Conservation (phyloP, 2,888 invertebrate species). For the Tetrapedia diversipes region DNA sequence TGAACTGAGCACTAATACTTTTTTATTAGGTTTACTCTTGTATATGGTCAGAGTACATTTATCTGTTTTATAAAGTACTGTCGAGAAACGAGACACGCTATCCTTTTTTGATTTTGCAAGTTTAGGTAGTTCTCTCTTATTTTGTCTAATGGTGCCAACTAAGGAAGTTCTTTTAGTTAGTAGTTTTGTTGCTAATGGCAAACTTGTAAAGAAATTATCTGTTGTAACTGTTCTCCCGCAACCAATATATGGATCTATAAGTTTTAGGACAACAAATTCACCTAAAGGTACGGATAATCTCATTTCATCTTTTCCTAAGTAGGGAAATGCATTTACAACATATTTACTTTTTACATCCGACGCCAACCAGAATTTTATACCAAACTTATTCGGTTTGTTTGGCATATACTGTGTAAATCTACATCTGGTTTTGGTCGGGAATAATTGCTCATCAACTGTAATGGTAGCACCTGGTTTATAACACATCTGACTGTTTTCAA, state of each 20-base stretch:
- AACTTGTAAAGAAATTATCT: conserved; percentile 66
- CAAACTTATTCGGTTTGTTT: conserved; percentile 12
- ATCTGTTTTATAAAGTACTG: conserved; percentile 52
- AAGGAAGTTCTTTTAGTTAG: conserved; percentile 63
- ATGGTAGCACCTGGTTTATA: conserved; percentile 12
- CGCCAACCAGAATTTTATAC: conserved; percentile 13
- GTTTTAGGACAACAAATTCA: conserved; percentile 66
- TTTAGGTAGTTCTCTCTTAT: conserved; percentile 59
- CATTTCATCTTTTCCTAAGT: conserved; percentile 57
- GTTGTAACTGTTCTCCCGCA: conserved; percentile 63
- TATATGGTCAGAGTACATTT: conserved; percentile 38
- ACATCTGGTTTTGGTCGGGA: background rate
- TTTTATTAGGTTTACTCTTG: conserved; percentile 69
- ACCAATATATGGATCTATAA: conserved; percentile 61
- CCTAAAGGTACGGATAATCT: conserved; percentile 51
- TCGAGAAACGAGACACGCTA: conserved; percentile 59
- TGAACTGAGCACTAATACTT: conserved; percentile 60
- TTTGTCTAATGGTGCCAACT: conserved; percentile 64
- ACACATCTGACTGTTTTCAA: conserved; percentile 19
- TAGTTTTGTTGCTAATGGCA: conserved; percentile 59
- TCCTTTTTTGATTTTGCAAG: conserved; percentile 54
- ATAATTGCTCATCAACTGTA: conserved; percentile 9
- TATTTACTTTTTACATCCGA: conserved; percentile 15
- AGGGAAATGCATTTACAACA: conserved; percentile 13
- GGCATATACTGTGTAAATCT: too few species aligned